phyloP scores from a whole-genome alignment of 2,797 vertebrate species.

The Pelobates cultripes region DNA sequence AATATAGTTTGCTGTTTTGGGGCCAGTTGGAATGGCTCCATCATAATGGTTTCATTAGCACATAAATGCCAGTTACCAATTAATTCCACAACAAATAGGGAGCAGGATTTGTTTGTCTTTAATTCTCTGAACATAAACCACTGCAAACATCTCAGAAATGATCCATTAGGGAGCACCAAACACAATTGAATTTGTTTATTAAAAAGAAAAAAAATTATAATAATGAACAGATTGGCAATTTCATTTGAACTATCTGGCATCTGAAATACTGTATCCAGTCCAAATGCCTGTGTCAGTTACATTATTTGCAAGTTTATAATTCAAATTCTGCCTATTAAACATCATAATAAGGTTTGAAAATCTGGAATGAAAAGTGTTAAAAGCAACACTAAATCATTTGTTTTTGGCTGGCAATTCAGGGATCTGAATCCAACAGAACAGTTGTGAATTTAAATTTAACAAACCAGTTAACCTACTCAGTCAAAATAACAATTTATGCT shows the following conservation, averaged over 20 bases:
- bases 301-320: neutral
- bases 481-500: too few species aligned
- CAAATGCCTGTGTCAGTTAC: neutral
- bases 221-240: neutral
- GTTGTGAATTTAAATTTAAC: too few species aligned
- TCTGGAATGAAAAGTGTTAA: too few species aligned
- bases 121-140: neutral
- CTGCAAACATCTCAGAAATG: neutral
- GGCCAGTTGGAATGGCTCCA: neutral
- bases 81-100: neutral
- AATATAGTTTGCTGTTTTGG: too few species aligned
- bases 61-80: neutral
- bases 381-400: too few species aligned
- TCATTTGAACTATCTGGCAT: neutral
- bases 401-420: too few species aligned
- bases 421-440: too few species aligned
- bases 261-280: neutral
- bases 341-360: too few species aligned
- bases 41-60: neutral
- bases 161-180: neutral
- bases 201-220: neutral
- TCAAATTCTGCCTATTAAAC: neutral
- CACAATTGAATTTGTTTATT: too few species aligned
- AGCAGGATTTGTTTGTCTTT: neutral
- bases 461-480: too few species aligned